phyloP scores from a whole-genome alignment of 2,113 vertebrate species.

The Ovis canadensis region DNA sequence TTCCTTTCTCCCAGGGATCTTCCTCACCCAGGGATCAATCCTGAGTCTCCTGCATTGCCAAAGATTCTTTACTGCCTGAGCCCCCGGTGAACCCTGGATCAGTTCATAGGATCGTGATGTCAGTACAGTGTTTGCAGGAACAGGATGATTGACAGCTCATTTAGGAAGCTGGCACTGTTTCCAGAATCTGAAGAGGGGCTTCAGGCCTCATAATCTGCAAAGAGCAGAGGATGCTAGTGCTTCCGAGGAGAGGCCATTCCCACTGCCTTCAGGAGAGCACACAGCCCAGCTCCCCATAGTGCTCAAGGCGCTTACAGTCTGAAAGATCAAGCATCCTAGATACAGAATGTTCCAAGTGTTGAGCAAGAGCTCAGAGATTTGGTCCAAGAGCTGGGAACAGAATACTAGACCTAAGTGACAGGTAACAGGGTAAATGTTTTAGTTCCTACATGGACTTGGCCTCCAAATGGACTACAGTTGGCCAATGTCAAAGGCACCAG shows the following conservation, averaged over 20 bases:
- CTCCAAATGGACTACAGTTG: not conserved
- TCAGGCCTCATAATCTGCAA: not conserved
- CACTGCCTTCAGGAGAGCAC: fast-evolving
- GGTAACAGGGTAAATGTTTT: fast-evolving
- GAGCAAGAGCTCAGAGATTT: not conserved
- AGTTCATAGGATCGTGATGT: not conserved
- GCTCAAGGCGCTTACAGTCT: fast-evolving
- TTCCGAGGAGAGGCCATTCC: not conserved
- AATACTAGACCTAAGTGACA: not conserved
- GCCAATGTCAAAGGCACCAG: not conserved
- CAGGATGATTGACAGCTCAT: not conserved
- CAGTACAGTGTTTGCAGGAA: not conserved
- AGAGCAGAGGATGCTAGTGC: not conserved
- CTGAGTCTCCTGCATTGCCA: not conserved
- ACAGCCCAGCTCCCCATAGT: not conserved
- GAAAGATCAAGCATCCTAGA: not conserved
- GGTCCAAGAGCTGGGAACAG: not conserved
- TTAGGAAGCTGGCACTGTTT: not conserved
- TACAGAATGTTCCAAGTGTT: fast-evolving
- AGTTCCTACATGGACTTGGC: not conserved
- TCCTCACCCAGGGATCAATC: not conserved
- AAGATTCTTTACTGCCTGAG: not conserved
- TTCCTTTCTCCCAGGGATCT: not conserved
- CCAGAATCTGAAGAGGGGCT: not conserved
- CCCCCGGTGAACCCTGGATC: fast-evolving